Evolutionary conservation across 2,888 invertebrate genomes (phyloP).

Genomic region (Drosophila atripex): DNA sequence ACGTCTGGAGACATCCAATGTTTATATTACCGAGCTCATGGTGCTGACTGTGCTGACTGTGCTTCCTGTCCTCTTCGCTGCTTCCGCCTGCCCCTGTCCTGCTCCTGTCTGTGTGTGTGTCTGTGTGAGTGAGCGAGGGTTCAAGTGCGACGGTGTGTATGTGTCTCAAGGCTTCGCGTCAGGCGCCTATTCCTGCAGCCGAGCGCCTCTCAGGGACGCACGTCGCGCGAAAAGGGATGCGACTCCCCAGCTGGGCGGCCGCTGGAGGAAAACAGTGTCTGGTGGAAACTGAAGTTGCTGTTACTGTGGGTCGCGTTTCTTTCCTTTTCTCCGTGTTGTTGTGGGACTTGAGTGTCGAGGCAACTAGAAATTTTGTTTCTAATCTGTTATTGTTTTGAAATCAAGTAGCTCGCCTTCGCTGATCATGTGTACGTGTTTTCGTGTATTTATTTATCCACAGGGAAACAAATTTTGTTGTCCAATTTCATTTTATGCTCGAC

Average conservation of each 20-base stretch:
- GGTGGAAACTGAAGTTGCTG: neutral
- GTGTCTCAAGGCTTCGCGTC: slow-evolving; percentile 39
- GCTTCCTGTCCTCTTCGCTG: slow-evolving; percentile 10
- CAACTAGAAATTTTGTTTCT: slow-evolving; percentile 17
- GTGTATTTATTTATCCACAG: slow-evolving; percentile 54
- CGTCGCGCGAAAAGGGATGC: neutral
- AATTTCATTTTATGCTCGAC: slow-evolving; percentile 74
- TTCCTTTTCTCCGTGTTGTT: slow-evolving; percentile 2
- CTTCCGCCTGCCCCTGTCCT: slow-evolving; percentile 20
- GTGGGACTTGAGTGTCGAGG: neutral
- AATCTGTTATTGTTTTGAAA: slow-evolving; percentile 33
- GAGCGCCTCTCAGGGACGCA: slow-evolving; percentile 50
- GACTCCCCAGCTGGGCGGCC: neutral
- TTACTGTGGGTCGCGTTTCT: slow-evolving; percentile 10
- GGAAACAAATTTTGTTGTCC: slow-evolving; percentile 61
- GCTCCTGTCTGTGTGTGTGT: slow-evolving; percentile 10
- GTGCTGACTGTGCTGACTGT: slow-evolving; percentile 39
- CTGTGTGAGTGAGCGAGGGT: slow-evolving; percentile 1
- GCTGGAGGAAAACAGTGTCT: neutral
- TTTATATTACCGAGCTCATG: slow-evolving; percentile 73
- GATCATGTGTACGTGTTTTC: slow-evolving; percentile 6
- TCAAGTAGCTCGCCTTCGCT: slow-evolving; percentile 29
- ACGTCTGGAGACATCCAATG: slow-evolving; percentile 33
- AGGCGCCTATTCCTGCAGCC: slow-evolving; percentile 39
- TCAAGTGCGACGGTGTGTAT: slow-evolving; percentile 11